Evolutionary conservation across 2,888 invertebrate genomes (phyloP).

Genomic region (Drosophila kanekoi): DNA sequence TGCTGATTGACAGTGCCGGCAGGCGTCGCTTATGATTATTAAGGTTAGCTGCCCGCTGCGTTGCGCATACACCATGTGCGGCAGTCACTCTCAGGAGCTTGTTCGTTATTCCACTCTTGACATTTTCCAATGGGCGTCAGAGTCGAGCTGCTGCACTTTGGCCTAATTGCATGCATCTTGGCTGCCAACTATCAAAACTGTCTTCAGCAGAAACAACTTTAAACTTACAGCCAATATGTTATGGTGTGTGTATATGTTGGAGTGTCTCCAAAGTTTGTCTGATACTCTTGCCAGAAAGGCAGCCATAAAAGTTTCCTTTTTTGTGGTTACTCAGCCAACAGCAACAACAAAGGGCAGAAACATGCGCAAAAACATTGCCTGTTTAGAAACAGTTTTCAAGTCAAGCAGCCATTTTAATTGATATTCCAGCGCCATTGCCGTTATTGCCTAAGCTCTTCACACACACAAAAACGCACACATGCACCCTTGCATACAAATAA

Average conservation of each 20-base stretch:
- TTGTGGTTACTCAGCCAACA: conserved; percentile 55
- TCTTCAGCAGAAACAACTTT: conserved; percentile 63
- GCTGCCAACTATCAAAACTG: conserved; percentile 65
- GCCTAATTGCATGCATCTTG: conserved; percentile 52
- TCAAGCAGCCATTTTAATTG: conserved; percentile 74
- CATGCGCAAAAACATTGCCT: conserved; percentile 30
- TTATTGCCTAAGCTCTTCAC: conserved; percentile 9
- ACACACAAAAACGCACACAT: conserved; percentile 19
- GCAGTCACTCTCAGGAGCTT: background rate
- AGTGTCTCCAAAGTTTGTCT: conserved; percentile 42
- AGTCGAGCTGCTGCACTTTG: conserved; percentile 43
- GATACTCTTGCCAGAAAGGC: conserved; percentile 27
- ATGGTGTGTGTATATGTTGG: conserved; percentile 21
- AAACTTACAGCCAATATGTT: conserved; percentile 22
- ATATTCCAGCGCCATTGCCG: conserved; percentile 54
- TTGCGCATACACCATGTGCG: conserved; percentile 44
- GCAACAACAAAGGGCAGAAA: conserved; percentile 16
- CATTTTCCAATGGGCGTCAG: conserved; percentile 39
- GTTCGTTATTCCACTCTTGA: conserved; percentile 37
- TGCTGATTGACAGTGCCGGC: background rate
- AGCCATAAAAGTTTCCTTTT: conserved; percentile 58
- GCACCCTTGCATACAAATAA: background rate
- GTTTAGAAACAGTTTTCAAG: conserved; percentile 57
- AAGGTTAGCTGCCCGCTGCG: conserved; percentile 37
- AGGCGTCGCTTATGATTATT: conserved; percentile 58